Percentiles rank a stretch among this genome's conserved stretches.
phyloP scores from a whole-genome alignment of 2,113 vertebrate species.

The Cygnus buccinator region DNA sequence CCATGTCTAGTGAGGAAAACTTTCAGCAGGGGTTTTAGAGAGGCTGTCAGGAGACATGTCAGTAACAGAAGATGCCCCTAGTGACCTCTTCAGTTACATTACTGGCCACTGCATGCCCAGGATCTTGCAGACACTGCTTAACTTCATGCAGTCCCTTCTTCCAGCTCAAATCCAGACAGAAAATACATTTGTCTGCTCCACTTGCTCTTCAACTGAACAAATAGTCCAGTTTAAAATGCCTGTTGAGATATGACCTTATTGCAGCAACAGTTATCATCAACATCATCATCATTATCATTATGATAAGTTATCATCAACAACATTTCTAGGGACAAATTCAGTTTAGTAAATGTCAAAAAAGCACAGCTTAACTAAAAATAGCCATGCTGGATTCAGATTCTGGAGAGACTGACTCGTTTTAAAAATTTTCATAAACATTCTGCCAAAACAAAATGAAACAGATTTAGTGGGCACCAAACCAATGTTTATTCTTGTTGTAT shows the following conservation, averaged over 20 bases:
- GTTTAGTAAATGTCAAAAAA: not conserved
- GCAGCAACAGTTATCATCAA: not conserved
- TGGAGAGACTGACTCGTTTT: not conserved
- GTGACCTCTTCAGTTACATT: not conserved
- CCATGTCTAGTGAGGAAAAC: not conserved
- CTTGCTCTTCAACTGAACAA: not conserved
- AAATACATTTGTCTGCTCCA: not conserved
- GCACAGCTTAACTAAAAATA: not conserved
- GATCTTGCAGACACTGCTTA: not conserved
- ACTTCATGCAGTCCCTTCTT: not conserved
- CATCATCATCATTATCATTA: not conserved
- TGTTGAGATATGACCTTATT: not conserved
- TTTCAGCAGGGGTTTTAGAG: not conserved
- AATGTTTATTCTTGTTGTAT: not conserved
- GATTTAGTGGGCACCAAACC: not conserved
- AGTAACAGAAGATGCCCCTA: not conserved
- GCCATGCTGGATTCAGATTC: not conserved
- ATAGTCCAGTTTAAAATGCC: not conserved
- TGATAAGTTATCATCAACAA: not conserved
- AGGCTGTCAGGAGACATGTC: not conserved
- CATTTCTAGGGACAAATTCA: slow-evolving; percentile 6
- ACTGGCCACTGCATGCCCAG: not conserved
- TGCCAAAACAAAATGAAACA: slow-evolving; percentile 38
- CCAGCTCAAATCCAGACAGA: not conserved
- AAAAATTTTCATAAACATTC: not conserved